Evolutionary conservation across 2,888 invertebrate species (phyloP), one percentile per base, ranked within the genome.

Genomic region (Chrysotoxum bicinctum): DNA sequence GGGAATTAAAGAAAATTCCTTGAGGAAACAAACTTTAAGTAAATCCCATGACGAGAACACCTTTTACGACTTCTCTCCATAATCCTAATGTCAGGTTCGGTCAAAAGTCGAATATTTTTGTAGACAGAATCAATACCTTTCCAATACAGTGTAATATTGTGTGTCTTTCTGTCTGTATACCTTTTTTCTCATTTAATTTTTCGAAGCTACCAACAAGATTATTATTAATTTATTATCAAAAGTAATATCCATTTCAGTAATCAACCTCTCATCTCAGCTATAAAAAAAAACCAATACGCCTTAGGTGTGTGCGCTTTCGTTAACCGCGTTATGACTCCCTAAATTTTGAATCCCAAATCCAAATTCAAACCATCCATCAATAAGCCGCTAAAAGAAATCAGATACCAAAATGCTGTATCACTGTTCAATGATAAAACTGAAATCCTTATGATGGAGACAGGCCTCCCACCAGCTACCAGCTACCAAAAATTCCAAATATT

Each of bases 341-440:
- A 58, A 58, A 37, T 37, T 56, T n/a, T 2, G n/a, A 52, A n/a
- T n/a, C n/a, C 26, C 26, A 26, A 26, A 16, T 54, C 16, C 54
- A 2, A 10, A 30, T 54, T 32, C 16, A 54, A 54, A 16, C 32
- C 54, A 30, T 54, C 54, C 16, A 54, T 30, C 54, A 32, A 9
- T 9, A 9, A 32, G 14, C 14, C 35, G 4, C 58, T 35, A 0
- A 12, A 21, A 58, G 58, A 58, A 58, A 58, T 58, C 35, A 58
- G 35, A 58, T 58, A 58, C 35, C 35, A 58, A 56, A n/a, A 58
- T 35, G 45, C 30, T 64, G 64, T 32, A 45, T 45, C 64, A 64
- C n/a, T 45, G 64, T 64, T 45, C 30, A 8, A 64, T 45, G 30
- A 45, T 45, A 45, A 30, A 64, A 30, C 19, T 45, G 19, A 19